A percentile compares a stretch with the other conserved stretches of the same genome.
Conservation (phyloP, 2,113 vertebrate genomes). For the Dunckerocampus dactyliophorus region DNA sequence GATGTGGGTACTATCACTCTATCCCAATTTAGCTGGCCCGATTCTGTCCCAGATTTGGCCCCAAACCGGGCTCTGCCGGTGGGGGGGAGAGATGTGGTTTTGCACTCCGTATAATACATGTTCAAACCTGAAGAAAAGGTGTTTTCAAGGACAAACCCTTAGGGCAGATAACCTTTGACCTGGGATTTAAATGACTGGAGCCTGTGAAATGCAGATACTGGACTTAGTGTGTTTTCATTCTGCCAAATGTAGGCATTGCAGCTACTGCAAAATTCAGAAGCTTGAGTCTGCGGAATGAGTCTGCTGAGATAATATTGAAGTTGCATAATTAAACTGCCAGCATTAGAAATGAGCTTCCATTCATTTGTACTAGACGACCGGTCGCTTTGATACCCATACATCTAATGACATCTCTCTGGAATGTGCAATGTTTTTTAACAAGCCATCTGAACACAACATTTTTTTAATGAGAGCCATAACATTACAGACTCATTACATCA, state of each 20-base stretch:
- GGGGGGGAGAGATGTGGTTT: conserved; percentile 1
- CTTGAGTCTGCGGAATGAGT: conserved; percentile 3
- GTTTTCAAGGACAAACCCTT: conserved; percentile 17
- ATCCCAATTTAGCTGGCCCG: conserved; percentile 7
- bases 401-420: conserved; percentile 23
- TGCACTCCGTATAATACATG: conserved; percentile 2
- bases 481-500: conserved; percentile 56
- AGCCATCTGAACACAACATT: conserved; percentile 12
- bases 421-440: conserved; percentile 23
- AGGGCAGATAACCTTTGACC: conserved; percentile 9
- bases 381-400: conserved; percentile 2
- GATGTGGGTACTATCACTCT: not conserved
- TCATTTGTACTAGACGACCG: conserved; percentile 19
- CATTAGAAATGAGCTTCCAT: conserved; percentile 5
- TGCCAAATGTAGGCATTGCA: conserved; percentile 6
- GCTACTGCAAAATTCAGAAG: conserved; percentile 8
- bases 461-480: conserved; percentile 39
- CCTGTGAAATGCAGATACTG: conserved; percentile 32
- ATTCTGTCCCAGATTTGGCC: conserved; percentile 4
- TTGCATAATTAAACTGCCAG: conserved; percentile 7
- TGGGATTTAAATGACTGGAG: conserved; percentile 20
- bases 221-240: conserved; percentile 5
- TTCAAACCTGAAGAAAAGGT: not conserved
- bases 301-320: conserved; percentile 6
- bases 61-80: not conserved